phyloP scores from a whole-genome alignment of 2,888 invertebrate species.

The Phasia obesa region DNA sequence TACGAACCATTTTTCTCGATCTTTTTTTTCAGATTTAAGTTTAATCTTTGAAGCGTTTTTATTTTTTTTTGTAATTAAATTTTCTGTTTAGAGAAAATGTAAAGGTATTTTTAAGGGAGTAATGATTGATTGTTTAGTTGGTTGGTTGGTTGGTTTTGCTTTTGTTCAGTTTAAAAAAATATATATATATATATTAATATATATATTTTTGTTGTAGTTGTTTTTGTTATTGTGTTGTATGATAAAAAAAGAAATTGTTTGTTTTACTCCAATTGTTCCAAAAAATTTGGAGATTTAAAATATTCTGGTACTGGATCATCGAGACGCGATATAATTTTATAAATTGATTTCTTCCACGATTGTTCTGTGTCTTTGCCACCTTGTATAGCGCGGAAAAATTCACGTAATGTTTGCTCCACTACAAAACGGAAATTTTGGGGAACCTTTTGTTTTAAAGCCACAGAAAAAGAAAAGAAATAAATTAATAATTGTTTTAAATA shows the following conservation, averaged over 20 bases:
- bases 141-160: slow-evolving; percentile 53
- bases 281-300: slow-evolving; percentile 99
- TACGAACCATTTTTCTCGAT: slow-evolving; percentile 50
- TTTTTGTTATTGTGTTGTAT: slow-evolving; percentile 69
- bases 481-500: slow-evolving; percentile 23
- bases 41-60: slow-evolving; percentile 26
- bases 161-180: slow-evolving; percentile 44
- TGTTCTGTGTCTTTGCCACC: slow-evolving; percentile 98
- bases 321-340: slow-evolving; percentile 99
- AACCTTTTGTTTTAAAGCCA: slow-evolving; percentile 86
- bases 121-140: slow-evolving; percentile 23
- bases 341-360: slow-evolving; percentile 99
- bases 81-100: slow-evolving; percentile 27
- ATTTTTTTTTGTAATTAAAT: too few relatives aligned
- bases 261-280: slow-evolving; percentile 96
- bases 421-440: slow-evolving; percentile 98
- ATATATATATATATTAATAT: too few relatives aligned
- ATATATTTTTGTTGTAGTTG: slow-evolving; percentile 69
- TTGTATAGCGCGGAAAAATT: slow-evolving; percentile 99
- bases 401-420: slow-evolving; percentile 97
- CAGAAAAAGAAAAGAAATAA: slow-evolving; percentile 52
- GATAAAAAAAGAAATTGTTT: slow-evolving; percentile 49
- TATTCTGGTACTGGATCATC: slow-evolving; percentile 99
- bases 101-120: slow-evolving; percentile 27
- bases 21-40: slow-evolving; percentile 2